Evolutionary conservation across 2,888 invertebrate species (phyloP), one percentile per base, ranked within the genome.

Genomic region (Drosophila quasianomalipes): DNA sequence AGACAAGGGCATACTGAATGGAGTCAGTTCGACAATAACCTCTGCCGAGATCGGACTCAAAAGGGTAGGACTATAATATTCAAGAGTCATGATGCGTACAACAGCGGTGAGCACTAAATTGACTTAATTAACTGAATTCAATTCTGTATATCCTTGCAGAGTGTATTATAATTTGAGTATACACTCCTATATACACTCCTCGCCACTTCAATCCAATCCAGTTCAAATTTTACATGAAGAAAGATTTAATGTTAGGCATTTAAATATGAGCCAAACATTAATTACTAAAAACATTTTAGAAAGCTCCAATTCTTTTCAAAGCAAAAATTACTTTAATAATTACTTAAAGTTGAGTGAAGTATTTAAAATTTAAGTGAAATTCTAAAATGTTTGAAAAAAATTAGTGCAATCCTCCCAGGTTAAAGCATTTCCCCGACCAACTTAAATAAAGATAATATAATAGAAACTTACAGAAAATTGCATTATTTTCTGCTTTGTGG

Each of bases 21-120:
- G 51, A 81, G 59, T 81, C 86, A 85, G 86, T 90, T 71, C 49
- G 55, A 74, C 26, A 58, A 44, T 53, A 74, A 61, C 60, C 62
- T 49, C 68, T 49, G 71, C 39, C 68, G 65, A 60, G 71, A 57
- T 66, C 72, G 61, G 72, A 70, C 73, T 64, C 51, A 52, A 52
- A 75, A 75, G 66, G 76, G 70, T 70, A 16, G 10, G 1, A 52
- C 31, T 37, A 10, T 41, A 57, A 62, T 44, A 33, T 33, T 31
- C 14, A 19, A 49, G 41, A 39, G 7, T 26, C 37, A 71, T 52
- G 16, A 85, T 85, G 90, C 70, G 65, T 51, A 64, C 64, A 52
- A 55, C 68, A 63, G 70, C 69, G 76, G 84, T 89, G 51, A 85
- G 77, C 70, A 55, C 63, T 54, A 37, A 66, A 67, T 57, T 37